A percentile compares a stretch with the other conserved stretches of the same genome.
Conservation (phyloP, 1,140 invertebrate species). For the Hyles euphorbiae region DNA sequence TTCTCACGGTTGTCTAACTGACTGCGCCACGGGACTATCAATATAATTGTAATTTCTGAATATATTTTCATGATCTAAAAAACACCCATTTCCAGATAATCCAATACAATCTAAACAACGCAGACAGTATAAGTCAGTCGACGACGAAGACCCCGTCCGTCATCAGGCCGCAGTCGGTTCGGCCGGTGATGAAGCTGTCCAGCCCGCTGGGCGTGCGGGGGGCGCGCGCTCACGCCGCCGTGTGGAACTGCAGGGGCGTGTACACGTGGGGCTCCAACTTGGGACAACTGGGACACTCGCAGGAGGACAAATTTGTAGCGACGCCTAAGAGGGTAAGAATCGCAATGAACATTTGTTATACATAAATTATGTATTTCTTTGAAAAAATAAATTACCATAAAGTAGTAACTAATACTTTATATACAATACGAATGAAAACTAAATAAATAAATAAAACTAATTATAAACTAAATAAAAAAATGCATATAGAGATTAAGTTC, state of each 20-base stretch:
- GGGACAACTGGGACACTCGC: constrained; percentile 81
- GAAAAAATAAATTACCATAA: too few relatives aligned
- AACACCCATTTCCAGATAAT: constrained; percentile 38
- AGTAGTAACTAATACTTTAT: too few relatives aligned
- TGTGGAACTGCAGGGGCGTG: constrained; percentile 76
- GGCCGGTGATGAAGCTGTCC: constrained; percentile 52
- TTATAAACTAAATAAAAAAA: too few relatives aligned
- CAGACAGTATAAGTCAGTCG: constrained; percentile 45
- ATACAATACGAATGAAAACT: too few relatives aligned
- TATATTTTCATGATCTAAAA: background rate
- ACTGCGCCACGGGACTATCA: too few relatives aligned
- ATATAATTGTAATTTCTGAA: too few relatives aligned
- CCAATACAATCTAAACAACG: constrained; percentile 52
- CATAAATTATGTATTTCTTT: too few relatives aligned
- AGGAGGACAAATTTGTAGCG: constrained; percentile 52
- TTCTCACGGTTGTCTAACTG: too few relatives aligned
- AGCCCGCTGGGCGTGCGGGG: constrained; percentile 76
- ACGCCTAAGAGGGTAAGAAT: constrained; percentile 64
- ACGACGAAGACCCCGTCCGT: constrained; percentile 35
- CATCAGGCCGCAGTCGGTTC: constrained; percentile 41
- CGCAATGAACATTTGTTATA: too few relatives aligned
- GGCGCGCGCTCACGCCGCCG: constrained; percentile 80
- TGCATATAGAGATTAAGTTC: too few relatives aligned
- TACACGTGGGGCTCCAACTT: constrained; percentile 84
- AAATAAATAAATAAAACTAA: too few relatives aligned